phyloP scores from a whole-genome alignment of 2,888 invertebrate genomes.

The Cistogaster globosa region DNA sequence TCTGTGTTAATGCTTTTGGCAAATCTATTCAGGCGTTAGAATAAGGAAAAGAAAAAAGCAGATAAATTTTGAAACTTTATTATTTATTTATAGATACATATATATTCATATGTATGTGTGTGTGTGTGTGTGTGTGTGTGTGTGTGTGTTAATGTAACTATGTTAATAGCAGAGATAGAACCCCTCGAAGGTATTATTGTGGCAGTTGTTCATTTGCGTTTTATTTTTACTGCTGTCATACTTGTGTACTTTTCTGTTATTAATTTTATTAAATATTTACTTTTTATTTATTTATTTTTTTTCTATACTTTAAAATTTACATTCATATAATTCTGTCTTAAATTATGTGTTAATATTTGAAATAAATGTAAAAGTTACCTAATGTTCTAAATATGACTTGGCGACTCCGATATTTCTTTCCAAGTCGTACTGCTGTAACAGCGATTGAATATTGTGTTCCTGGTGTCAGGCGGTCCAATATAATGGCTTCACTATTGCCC shows the following conservation, averaged over 20 bases:
- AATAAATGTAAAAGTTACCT: slow-evolving; percentile 84
- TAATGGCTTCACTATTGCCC: slow-evolving; percentile 93
- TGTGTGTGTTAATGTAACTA: too few species aligned
- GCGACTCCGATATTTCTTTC: slow-evolving; percentile 92
- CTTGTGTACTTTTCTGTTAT: too few species aligned
- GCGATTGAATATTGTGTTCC: slow-evolving; percentile 95
- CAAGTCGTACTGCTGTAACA: slow-evolving; percentile 92
- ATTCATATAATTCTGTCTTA: too few species aligned
- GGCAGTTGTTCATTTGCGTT: neutral
- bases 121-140: too few species aligned
- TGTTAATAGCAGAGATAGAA: neutral
- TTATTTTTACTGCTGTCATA: too few species aligned
- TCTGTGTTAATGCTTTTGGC: slow-evolving; percentile 90
- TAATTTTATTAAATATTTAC: too few species aligned
- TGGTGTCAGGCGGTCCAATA: slow-evolving; percentile 90
- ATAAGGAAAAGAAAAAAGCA: neutral
- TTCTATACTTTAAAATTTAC: too few species aligned
- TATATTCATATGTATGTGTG: too few species aligned
- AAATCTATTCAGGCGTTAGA: slow-evolving; percentile 85
- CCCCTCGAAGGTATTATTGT: neutral
- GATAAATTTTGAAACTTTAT: too few species aligned
- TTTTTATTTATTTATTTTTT: too few species aligned
- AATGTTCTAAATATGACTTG: slow-evolving; percentile 95
- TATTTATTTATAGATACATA: too few species aligned
- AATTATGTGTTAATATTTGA: neutral